Conservation (phyloP, 2,888 invertebrate species). For the Drosophila multiciliata region DNA sequence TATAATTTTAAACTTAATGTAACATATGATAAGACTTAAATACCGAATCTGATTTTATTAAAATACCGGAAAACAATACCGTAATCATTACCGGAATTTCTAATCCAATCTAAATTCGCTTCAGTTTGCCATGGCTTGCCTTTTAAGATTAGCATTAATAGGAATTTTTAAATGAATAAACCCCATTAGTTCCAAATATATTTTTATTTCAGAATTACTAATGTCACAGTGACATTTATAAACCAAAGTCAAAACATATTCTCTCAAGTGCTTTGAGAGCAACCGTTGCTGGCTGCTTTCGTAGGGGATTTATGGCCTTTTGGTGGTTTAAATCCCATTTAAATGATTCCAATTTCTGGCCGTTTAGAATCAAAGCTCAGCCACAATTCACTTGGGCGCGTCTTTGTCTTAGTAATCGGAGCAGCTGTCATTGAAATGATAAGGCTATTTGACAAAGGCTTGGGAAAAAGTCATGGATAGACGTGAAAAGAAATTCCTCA, state of each 20-base stretch:
- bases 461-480: constrained; percentile 37
- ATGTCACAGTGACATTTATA: not conserved
- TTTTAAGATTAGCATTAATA: not conserved
- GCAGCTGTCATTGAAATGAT: constrained; percentile 68
- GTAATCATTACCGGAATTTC: not conserved
- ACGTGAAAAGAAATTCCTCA: constrained; percentile 35
- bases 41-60: too few relatives aligned
- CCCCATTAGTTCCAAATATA: not conserved
- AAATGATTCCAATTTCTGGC: constrained; percentile 62
- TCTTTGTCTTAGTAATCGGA: constrained; percentile 46
- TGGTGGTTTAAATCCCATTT: constrained; percentile 36
- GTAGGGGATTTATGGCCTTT: constrained; percentile 38
- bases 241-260: not conserved
- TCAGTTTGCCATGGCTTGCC: not conserved
- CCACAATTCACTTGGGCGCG: constrained; percentile 41
- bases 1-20: too few relatives aligned
- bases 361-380: constrained; percentile 59
- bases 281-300: constrained; percentile 12
- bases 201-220: not conserved
- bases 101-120: not conserved
- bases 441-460: constrained; percentile 63
- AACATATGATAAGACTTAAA: too few relatives aligned
- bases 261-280: not conserved
- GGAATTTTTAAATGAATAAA: not conserved
- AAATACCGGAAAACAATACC: not conserved